Evolutionary conservation across 2,113 vertebrate genomes (phyloP).

Genomic region (Ptyas mucosa): DNA sequence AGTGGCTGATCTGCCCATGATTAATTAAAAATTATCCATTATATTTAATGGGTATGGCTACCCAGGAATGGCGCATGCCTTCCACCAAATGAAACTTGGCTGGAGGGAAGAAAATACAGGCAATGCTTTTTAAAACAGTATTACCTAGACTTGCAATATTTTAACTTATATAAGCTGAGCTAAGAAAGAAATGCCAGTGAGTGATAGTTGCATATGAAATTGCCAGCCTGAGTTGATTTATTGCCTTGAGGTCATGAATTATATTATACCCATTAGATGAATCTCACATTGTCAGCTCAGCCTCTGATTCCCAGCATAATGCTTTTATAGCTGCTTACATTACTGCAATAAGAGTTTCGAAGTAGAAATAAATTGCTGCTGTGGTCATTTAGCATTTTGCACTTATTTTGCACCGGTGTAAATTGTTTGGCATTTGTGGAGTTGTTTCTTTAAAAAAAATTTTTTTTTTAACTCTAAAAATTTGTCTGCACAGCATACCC

Average conservation of each 20-base stretch:
- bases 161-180: not conserved
- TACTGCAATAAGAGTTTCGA: rapidly evolving
- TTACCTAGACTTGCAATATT: not conserved
- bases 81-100: not conserved
- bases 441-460: not conserved
- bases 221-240: not conserved
- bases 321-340: not conserved
- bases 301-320: not conserved
- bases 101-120: rapidly evolving
- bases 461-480: not conserved
- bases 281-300: not conserved
- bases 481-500: not conserved
- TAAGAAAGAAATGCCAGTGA: not conserved
- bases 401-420: not conserved
- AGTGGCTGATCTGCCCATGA: not conserved
- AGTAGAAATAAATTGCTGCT: not conserved
- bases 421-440: not conserved
- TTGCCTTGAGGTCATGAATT: not conserved
- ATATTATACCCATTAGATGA: not conserved
- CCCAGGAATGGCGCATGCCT: not conserved
- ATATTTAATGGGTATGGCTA: not conserved
- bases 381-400: not conserved
- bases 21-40: not conserved
- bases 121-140: not conserved
- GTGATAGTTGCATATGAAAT: not conserved